Percentiles rank a stretch among this genome's conserved stretches.
These are phyloP conservation scores for Leptogaster cylindrica DNA, from an alignment of 2,888 invertebrate genomes.

Conservation along the genomic window DNA sequence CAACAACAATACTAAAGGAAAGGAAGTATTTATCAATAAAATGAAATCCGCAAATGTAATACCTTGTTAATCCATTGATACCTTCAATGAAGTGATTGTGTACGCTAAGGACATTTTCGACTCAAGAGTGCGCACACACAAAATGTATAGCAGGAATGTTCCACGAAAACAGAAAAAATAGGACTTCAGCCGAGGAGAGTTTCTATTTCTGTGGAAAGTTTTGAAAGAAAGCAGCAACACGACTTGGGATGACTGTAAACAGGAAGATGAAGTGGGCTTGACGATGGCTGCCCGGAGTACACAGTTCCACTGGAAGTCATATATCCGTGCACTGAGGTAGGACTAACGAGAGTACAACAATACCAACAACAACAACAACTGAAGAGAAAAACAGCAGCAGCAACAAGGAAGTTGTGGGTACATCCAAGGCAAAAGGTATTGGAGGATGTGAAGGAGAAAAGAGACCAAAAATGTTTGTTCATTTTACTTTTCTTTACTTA, in stretches of 20 bases:
- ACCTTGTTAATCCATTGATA: conserved; percentile 37
- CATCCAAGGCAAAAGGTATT: background rate
- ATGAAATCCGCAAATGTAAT: conserved; percentile 33
- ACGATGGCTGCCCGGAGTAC: background rate
- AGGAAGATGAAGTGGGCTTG: conserved; percentile 31
- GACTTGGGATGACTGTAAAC: conserved; percentile 21
- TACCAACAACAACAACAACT: no score
- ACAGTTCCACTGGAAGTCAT: conserved; percentile 19
- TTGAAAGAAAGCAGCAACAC: conserved; percentile 27
- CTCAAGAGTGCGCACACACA: conserved; percentile 18
- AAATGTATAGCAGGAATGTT: conserved; percentile 13
- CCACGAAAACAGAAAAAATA: conserved; percentile 10
- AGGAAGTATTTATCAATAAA: conserved; percentile 37
- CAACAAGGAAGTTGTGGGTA: conserved; percentile 4
- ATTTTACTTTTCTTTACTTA: no score
- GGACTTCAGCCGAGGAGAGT: conserved; percentile 4
- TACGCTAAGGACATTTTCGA: conserved; percentile 14
- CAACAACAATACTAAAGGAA: background rate
- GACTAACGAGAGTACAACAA: background rate
- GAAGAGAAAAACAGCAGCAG: background rate
- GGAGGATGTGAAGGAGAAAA: background rate
- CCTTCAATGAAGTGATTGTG: conserved; percentile 27
- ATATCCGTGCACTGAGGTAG: conserved; percentile 12
- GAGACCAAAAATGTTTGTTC: no score
- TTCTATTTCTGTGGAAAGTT: conserved; percentile 23